phyloP scores from a whole-genome alignment of 2,113 vertebrate genomes.

The Vidua chalybeata region DNA sequence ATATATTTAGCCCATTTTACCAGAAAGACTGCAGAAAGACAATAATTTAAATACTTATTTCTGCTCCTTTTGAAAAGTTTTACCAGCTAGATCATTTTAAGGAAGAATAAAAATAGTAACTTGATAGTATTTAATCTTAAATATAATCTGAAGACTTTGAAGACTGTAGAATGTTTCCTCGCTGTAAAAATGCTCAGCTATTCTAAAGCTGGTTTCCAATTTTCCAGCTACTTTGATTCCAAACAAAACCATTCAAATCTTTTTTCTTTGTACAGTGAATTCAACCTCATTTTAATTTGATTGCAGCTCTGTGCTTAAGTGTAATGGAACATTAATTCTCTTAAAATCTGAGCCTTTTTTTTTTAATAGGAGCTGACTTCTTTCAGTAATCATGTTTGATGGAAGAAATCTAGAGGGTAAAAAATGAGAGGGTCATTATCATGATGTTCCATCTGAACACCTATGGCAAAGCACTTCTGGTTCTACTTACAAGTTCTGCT shows the following conservation, averaged over 20 bases:
- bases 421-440: conserved; percentile 10
- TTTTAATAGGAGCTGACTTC: not conserved
- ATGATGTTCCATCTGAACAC: not conserved
- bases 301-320: not conserved
- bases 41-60: not conserved
- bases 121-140: not conserved
- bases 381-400: not conserved
- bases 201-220: not conserved
- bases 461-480: not conserved
- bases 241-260: not conserved
- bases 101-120: not conserved
- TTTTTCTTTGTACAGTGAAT: not conserved
- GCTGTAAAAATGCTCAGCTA: not conserved
- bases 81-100: not conserved
- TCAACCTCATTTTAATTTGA: conserved; percentile 14
- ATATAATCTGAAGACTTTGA: not conserved
- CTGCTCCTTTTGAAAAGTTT: not conserved
- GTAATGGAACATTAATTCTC: not conserved
- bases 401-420: not conserved
- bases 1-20: not conserved
- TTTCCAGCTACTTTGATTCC: conserved; percentile 5
- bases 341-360: not conserved
- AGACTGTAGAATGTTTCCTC: not conserved
- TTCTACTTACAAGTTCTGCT: conserved; percentile 17
- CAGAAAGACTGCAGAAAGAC: not conserved